Percentiles rank a stretch among this genome's conserved stretches.
phyloP scores from a whole-genome alignment of 2,113 vertebrate genomes.

The Toxostoma redivivum region DNA sequence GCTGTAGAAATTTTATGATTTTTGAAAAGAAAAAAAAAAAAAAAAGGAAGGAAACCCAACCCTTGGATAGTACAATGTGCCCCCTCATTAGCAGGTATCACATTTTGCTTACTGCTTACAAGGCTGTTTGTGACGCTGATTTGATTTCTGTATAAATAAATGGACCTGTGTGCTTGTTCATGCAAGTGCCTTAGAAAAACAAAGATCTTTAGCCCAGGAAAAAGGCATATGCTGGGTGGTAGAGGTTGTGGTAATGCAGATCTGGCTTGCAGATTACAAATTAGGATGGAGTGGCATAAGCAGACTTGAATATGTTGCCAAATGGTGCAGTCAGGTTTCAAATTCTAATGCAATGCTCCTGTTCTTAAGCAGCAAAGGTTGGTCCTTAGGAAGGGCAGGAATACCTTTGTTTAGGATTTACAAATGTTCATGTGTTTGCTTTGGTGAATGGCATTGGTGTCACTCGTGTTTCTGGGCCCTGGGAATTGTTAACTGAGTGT shows the following conservation, averaged over 20 bases:
- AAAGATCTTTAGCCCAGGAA: not conserved
- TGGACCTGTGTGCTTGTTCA: conserved; percentile 17
- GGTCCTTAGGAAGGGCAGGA: not conserved
- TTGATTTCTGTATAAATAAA: not conserved
- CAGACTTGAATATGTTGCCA: not conserved
- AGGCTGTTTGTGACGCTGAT: not conserved
- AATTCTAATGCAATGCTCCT: not conserved
- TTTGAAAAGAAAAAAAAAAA: not conserved
- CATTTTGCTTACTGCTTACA: not conserved
- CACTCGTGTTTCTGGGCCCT: not conserved
- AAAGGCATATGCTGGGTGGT: not conserved
- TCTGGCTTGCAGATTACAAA: not conserved
- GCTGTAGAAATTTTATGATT: not conserved
- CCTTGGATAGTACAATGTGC: conserved; percentile 6
- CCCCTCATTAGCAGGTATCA: not conserved
- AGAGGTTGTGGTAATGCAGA: not conserved
- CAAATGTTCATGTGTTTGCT: not conserved
- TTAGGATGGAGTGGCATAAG: not conserved
- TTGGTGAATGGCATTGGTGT: not conserved
- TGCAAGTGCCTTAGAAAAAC: conserved; percentile 72
- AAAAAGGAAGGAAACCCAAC: not conserved
- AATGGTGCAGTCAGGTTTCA: not conserved
- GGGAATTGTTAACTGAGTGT: not conserved
- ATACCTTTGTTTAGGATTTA: not conserved
- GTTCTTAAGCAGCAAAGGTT: not conserved